Evolutionary conservation across 2,888 invertebrate genomes (phyloP), one percentile per base, ranked within the genome.

Genomic region (Zootermopsis nevadensis): DNA sequence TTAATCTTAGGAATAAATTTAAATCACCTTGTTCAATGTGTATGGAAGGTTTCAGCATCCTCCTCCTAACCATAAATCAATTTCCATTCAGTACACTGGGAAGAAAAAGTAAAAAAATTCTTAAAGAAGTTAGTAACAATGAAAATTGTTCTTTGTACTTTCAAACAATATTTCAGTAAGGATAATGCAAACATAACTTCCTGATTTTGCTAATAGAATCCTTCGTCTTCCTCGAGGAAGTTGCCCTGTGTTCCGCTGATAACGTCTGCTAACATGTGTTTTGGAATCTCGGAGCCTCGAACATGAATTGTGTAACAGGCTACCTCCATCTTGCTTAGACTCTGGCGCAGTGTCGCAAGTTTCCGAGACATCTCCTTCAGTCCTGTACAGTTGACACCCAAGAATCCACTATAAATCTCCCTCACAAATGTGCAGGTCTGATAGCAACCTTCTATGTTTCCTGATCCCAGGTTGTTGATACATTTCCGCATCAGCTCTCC

Each of bases 401-500:
- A 87, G 86, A 90, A 89, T 0, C 89, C 90, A 76, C 33, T 87
- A 86, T 82, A 86, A 88, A 83, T 80, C 55, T 83, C 81, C 72
- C 82, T 80, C n/a, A 97, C 92, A 86, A 94, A 93, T 84, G 92
- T 92, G 87, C 96, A 95, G 1, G 93, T 92, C 82, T 93, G 91
- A 87, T 93, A 93, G 88, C 96, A 96, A 76, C 93, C 93, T 3
- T 92, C 92, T 24, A 93, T 92, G 85, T 96, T 94, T 0, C 96
- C 96, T 84, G 92, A 92, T 0, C 95, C 94, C 83, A 97, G 91
- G 86, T 94, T 94, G 88, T 95, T 96, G 12, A 98, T 96, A 82
- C 97, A 96, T 86, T 94, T 93, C 80, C 98, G 91, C 98, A 98
- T 98, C 72, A 98, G 89, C 89, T 98, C 98, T 0, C 98, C 98